Evolutionary conservation across 2,113 vertebrate species (phyloP).

Genomic region (Anser cygnoides): DNA sequence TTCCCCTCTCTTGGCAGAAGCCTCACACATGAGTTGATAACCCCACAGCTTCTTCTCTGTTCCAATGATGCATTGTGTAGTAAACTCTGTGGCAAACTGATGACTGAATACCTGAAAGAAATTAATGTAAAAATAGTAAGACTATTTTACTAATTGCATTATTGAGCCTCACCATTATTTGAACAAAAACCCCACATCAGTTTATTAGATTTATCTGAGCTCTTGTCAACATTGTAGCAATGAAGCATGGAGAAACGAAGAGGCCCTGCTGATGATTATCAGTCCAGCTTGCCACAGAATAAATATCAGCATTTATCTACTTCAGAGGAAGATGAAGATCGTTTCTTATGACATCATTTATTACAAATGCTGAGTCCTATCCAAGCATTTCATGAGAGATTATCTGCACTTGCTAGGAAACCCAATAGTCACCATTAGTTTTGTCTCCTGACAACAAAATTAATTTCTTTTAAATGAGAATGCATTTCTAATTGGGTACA

Average conservation of each 20-base stretch:
- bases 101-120: constrained; percentile 29
- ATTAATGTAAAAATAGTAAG: constrained; percentile 31
- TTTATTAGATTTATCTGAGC: constrained; percentile 55
- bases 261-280: constrained; percentile 31
- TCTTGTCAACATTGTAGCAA: constrained; percentile 19
- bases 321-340: constrained; percentile 21
- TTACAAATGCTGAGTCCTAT: constrained; percentile 4
- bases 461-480: constrained; percentile 41
- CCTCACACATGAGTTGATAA: neutral
- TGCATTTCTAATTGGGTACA: constrained; percentile 38
- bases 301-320: constrained; percentile 41
- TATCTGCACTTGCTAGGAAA: constrained; percentile 6
- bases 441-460: constrained; percentile 41
- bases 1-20: constrained; percentile 14
- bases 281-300: constrained; percentile 30
- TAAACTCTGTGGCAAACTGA: constrained; percentile 18
- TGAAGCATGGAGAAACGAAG: constrained; percentile 25
- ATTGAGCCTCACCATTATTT: neutral
- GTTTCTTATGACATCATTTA: constrained; percentile 21
- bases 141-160: neutral
- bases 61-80: neutral
- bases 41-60: neutral
- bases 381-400: neutral
- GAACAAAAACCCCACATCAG: neutral
- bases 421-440: neutral